Base-by-base conservation (phyloP, 2,888 invertebrate genomes). In the Arenicola marina region DNA sequence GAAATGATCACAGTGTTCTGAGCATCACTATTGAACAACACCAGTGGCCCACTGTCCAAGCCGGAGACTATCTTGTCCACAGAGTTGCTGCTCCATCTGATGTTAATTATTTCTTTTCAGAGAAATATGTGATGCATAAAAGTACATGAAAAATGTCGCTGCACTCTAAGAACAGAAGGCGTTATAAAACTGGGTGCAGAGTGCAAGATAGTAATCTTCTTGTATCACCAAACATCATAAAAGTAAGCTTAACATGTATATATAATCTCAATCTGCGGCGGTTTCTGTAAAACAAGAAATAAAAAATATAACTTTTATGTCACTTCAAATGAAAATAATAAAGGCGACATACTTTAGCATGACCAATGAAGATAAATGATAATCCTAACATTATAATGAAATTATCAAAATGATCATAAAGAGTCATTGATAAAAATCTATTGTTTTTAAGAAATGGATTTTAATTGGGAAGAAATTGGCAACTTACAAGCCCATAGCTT, bases 11-110 rank as follows among this genome's bases (percentile, higher is more conserved):
- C 18, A 3, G 57, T 21, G 31, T 62, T 31, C n/a, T n/a, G n/a
- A 32, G 43, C 51, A 15, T 18, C 29, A n/a, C n/a, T 26, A 32
- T 44, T 28, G 43, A 62, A 62, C 56, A 62, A 44, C 32, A 58
- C 62, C 32, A 62, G 57, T 3, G 62, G 62, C 7, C 62, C 62
- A 31, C 57, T 51, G 57, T 57, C 62, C 4, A 62, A 57, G 21
- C 62, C 57, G 28, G 48, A 48, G 0, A 1, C 46, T 15, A 56
- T 33, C 29, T 57, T 38, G 31, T n/a, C n/a, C n/a, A 43, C 28
- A 24, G 62, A 11, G 0, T 45, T 26, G 26, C 28, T 51, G 38
- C 58, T 62, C 57, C 56, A 62, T 15, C 62, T 62, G 51, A 31
- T 32, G 18, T 28, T 29, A 51, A 51, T 24, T 24, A 48, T 21